Percentiles rank a stretch among this genome's conserved stretches.
Evolutionary conservation across 2,888 invertebrate species (phyloP).

Genomic region (Tricholauxania praeusta): DNA sequence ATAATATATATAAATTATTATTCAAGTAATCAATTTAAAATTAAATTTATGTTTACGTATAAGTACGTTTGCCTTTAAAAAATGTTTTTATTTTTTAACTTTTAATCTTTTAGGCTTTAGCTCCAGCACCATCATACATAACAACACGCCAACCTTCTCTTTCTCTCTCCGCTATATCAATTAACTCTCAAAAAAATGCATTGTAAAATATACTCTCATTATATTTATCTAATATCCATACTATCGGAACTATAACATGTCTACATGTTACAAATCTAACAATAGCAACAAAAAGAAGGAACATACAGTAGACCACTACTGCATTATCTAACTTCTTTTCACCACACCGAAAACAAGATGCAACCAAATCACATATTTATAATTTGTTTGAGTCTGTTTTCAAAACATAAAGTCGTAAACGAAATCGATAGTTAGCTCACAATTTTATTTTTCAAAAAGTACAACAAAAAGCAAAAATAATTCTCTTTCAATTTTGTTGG

Average conservation of each 20-base stretch:
- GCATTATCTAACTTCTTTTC: not conserved
- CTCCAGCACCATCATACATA: not conserved
- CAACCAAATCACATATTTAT: not conserved
- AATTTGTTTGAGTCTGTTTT: not conserved
- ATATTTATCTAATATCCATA: not conserved
- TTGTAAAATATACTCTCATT: not conserved
- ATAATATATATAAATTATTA: too few species aligned
- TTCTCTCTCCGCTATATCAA: not conserved
- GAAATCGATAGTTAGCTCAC: too few species aligned
- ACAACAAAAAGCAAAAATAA: not conserved
- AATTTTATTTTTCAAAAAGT: not conserved
- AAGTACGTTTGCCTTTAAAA: not conserved
- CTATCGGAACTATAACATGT: not conserved
- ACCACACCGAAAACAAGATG: not conserved
- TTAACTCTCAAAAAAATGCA: not conserved
- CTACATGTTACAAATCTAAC: constrained; percentile 9
- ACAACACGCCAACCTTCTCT: not conserved
- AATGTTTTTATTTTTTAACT: not conserved
- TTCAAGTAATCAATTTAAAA: too few species aligned
- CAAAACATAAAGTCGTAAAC: too few species aligned
- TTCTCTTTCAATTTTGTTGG: not conserved
- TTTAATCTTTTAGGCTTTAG: not conserved
- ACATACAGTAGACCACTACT: not conserved
- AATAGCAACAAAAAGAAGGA: not conserved
- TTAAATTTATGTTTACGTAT: too few species aligned